Base-by-base conservation (phyloP, 2,888 invertebrate species). In the Volucella inflata region DNA sequence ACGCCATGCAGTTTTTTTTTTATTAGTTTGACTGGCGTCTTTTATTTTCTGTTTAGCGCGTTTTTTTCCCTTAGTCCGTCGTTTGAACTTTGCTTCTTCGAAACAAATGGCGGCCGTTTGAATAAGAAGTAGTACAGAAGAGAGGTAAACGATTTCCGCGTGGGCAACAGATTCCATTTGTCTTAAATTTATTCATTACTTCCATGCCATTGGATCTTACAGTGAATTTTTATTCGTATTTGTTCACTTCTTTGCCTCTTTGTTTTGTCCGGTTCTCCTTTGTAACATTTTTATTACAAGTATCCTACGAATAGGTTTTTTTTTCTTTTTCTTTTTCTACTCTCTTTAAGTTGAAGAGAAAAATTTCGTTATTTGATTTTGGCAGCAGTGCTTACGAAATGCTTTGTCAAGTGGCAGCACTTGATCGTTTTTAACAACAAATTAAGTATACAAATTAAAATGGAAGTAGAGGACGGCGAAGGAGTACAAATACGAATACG, bases 161-260 rank as follows among this genome's bases (percentile, higher is more conserved):
- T 75, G 75, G 75, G 70, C 70, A 70, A 65, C 59, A 21, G 36
- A 50, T 59, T 78, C 30, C 40, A 42, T 62, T 68, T 50, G 71
- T 79, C 71, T 70, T 70, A 74, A 83, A 78, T 74, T 74, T 83
- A 78, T 83, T 83, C 83, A 83, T 78, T 83, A 83, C 75, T 84
- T 84, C 79, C 79, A 74, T 79, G 70, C 84, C 60, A 84, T 84
- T 84, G 79, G 68, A 75, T 64, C 78, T 55, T 62, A 65, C 14
- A 67, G 42, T 44, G 42, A 70, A 44, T 53, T 65, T 59, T 38
- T 30, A 46, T 55, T 59, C 38, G 38, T 21, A 42, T 9, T 46
- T 16, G 14, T 10, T n/a, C 16, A 30, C 17, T 14, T 51, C 17
- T 40, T 6, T 2, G 17, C 50, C 44, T 64, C 60, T 48, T 53